Evolutionary conservation across 2,888 invertebrate genomes (phyloP).

Genomic region (Pollenia amentaria): DNA sequence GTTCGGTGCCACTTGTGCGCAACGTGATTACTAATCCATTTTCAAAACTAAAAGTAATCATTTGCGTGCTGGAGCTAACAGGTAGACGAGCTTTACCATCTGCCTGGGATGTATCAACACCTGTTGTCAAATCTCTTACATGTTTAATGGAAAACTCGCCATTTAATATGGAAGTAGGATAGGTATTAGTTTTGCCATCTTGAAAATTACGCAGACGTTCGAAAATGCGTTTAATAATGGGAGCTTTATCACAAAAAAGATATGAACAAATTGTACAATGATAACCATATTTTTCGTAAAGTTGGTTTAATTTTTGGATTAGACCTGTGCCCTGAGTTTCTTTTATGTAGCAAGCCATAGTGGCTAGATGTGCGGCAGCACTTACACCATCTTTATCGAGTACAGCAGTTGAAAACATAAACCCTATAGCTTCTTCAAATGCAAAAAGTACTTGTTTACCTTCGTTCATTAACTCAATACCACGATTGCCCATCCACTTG

Average conservation of each 20-base stretch:
- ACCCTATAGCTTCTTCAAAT: slow-evolving; percentile 99
- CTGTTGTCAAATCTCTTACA: slow-evolving; percentile 95
- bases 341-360: slow-evolving; percentile 90
- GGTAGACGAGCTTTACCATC: slow-evolving; percentile 90
- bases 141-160: slow-evolving; percentile 88
- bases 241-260: slow-evolving; percentile 92
- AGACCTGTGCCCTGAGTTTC: slow-evolving; percentile 86
- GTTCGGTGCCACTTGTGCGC: slow-evolving; percentile 99
- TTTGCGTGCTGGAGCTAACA: slow-evolving; percentile 89
- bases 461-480: slow-evolving; percentile 88
- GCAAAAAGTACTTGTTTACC: slow-evolving; percentile 94
- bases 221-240: slow-evolving; percentile 91
- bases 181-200: slow-evolving; percentile 86
- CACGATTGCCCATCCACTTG: slow-evolving; percentile 99
- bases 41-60: slow-evolving; percentile 97
- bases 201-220: slow-evolving; percentile 91
- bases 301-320: slow-evolving; percentile 88
- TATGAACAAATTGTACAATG: slow-evolving; percentile 96
- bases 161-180: slow-evolving; percentile 88
- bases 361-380: slow-evolving; percentile 92
- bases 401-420: slow-evolving; percentile 95
- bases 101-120: slow-evolving; percentile 88
- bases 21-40: slow-evolving; percentile 95
- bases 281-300: slow-evolving; percentile 94
- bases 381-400: slow-evolving; percentile 98